These are phyloP conservation scores for Meleagris gallopavo DNA, from an alignment of 2,113 vertebrate genomes.

Conservation along the genomic window DNA sequence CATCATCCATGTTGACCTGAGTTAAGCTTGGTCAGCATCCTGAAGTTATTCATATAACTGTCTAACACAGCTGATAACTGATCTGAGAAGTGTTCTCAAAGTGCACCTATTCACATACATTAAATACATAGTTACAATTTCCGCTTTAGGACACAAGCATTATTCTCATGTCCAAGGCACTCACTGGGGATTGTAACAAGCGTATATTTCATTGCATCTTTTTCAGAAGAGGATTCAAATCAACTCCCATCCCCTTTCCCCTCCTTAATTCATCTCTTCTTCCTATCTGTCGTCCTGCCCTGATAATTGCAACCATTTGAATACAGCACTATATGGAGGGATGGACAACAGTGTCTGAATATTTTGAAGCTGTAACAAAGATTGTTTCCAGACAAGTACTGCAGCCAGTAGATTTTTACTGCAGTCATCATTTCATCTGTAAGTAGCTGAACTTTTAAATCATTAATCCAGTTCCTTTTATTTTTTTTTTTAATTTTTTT, in stretches of 20 bases:
- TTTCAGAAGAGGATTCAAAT: neutral
- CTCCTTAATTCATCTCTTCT: neutral
- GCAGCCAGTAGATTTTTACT: neutral
- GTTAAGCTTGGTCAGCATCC: neutral
- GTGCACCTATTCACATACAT: neutral
- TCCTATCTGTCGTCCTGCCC: neutral
- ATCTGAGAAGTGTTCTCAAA: neutral
- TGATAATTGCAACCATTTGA: neutral
- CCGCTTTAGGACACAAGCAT: neutral
- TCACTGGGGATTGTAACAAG: neutral
- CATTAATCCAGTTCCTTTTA: neutral
- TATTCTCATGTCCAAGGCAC: neutral
- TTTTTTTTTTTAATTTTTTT: neutral
- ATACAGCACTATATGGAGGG: neutral
- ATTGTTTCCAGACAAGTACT: neutral
- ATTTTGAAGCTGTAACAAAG: neutral
- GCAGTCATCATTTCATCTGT: slow-evolving; percentile 20
- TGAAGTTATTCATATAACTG: neutral
- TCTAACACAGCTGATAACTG: neutral
- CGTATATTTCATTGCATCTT: neutral
- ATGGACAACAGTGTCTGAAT: neutral
- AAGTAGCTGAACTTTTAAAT: slow-evolving; percentile 24
- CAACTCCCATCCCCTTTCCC: accelerated
- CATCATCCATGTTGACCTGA: neutral
- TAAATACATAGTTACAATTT: neutral